A percentile compares a stretch with the other conserved stretches of the same genome.
phyloP scores from a whole-genome alignment of 2,888 invertebrate genomes.

The Eupithecia dodoneata region DNA sequence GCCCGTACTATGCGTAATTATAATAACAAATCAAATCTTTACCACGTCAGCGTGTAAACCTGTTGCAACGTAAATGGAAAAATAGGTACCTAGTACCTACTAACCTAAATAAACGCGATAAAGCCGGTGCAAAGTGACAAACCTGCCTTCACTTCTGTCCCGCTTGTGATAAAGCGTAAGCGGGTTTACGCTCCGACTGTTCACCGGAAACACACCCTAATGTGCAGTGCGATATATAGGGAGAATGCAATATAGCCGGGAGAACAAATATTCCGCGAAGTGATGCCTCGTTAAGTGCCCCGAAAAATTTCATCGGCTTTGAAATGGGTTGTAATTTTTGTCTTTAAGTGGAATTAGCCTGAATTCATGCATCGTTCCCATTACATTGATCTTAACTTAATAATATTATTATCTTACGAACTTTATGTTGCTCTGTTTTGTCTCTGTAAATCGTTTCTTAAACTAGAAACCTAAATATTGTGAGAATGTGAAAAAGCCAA shows the following conservation, averaged over 20 bases:
- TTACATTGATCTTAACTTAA: conserved; percentile 24
- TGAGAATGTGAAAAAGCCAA: neutral
- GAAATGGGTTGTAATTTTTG: conserved; percentile 49
- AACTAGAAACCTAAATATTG: neutral
- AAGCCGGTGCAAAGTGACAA: neutral
- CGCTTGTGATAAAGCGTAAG: neutral
- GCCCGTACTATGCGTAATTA: neutral
- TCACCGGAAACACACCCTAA: neutral
- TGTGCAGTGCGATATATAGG: conserved; percentile 72
- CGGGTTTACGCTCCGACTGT: neutral
- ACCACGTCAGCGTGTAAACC: neutral
- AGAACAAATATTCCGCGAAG: conserved; percentile 71
- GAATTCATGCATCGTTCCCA: conserved; percentile 31
- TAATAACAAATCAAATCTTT: neutral
- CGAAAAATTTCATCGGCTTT: conserved; percentile 60
- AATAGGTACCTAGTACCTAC: too few species aligned
- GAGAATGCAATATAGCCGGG: conserved; percentile 32
- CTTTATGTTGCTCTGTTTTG: neutral
- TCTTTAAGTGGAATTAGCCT: conserved; percentile 35
- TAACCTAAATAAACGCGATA: neutral
- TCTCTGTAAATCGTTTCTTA: neutral
- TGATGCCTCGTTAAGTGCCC: conserved; percentile 70
- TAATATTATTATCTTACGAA: conserved; percentile 21
- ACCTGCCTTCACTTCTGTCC: neutral
- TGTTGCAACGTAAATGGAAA: too few species aligned